Evolutionary conservation across 2,888 invertebrate genomes (phyloP), one percentile per base, ranked within the genome.

Genomic region (Mamestra brassicae): DNA sequence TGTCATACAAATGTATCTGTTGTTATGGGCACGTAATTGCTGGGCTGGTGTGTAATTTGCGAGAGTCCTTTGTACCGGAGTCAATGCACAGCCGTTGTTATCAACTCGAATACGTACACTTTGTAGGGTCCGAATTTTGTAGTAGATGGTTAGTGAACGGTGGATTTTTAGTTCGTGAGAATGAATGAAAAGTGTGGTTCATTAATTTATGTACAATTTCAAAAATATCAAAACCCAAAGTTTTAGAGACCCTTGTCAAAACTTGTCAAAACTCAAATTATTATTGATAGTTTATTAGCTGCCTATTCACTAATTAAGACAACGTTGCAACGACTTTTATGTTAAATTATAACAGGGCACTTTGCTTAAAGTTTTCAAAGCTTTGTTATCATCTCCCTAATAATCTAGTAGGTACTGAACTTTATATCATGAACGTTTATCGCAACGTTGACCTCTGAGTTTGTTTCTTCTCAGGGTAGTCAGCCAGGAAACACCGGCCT

Each of bases 1-100:
- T 96, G 95, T 96, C 94, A 96, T 96, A 96, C 96, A 96, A 96
- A 96, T 96, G 92, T 96, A 95, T 96, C 96, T 95, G 96, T 95
- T 95, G 95, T 96, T 94, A 89, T 85, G 87, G 84, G 84, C 83
- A 64, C 89, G 93, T 96, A 96, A 96, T 96, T 96, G 95, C 93
- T 81, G 92, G 88, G 90, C 89, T 90, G 90, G 90, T 92, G 90
- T 95, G 93, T 95, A 95, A 96, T 96, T 96, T 95, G 93, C 92
- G 90, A 90, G 90, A 87, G 87, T 80, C 92, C 90, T 92, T 95
- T 94, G 93, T 95, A 78, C 72, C 77, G 83, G 83, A 92, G 92
- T 93, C 93, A 92, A 93, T 91, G 90, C 88, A 82, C 74, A 85
- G 81, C 87, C 88, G 90, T 92, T 91, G 91, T 91, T 92, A 89